Evolutionary conservation across 2,888 invertebrate genomes (phyloP).

Genomic region (Dascillus cervinus): DNA sequence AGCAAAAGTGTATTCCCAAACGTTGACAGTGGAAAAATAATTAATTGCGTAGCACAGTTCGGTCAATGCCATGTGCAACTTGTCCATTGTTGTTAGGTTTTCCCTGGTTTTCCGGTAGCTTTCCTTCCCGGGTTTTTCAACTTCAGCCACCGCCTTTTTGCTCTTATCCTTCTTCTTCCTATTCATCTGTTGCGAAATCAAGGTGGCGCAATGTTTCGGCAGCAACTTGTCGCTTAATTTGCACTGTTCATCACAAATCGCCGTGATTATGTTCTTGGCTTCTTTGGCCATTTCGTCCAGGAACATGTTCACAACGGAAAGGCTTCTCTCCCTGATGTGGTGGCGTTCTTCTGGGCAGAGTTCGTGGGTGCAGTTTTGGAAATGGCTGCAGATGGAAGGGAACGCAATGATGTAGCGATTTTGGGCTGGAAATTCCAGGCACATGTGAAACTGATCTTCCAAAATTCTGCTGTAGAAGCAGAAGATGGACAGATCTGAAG

Average conservation of each 20-base stretch:
- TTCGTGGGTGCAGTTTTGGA: constrained; percentile 95
- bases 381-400: constrained; percentile 95
- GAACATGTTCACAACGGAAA: constrained; percentile 95
- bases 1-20: constrained; percentile 99
- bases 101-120: constrained; percentile 94
- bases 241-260: constrained; percentile 97
- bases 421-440: constrained; percentile 97
- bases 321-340: constrained; percentile 89
- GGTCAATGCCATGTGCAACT: constrained; percentile 95
- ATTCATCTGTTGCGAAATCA: constrained; percentile 80
- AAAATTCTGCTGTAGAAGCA: constrained; percentile 97
- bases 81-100: constrained; percentile 96
- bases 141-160: constrained; percentile 79
- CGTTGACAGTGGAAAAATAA: constrained; percentile 92
- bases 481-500: constrained; percentile 94
- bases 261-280: constrained; percentile 96
- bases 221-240: constrained; percentile 91
- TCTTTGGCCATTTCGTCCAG: constrained; percentile 99
- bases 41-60: constrained; percentile 96
- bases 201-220: constrained; percentile 90
- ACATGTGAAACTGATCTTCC: constrained; percentile 98
- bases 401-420: constrained; percentile 97
- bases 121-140: constrained; percentile 90
- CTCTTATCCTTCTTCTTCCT: constrained; percentile 90
- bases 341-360: constrained; percentile 97